phyloP scores from a whole-genome alignment of 2,888 invertebrate species.

The Diarsia mendica region DNA sequence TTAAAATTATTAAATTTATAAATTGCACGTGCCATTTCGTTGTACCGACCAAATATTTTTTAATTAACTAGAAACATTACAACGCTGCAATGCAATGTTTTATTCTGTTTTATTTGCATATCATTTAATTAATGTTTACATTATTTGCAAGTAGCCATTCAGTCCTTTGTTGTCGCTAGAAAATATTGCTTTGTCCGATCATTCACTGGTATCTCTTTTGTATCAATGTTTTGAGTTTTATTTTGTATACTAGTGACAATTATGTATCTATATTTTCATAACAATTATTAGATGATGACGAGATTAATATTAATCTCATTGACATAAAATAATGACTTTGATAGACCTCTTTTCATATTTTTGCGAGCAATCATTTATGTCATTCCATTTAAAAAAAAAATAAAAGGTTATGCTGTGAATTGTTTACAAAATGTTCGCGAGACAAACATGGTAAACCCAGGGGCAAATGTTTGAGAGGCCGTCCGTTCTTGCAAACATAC shows the following conservation, averaged over 20 bases:
- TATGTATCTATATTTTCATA: neutral
- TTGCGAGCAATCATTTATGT: neutral
- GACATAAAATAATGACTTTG: neutral
- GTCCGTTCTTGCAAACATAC: conserved; percentile 54
- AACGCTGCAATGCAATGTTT: neutral
- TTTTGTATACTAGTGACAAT: no score
- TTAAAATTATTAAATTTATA: conserved; percentile 18
- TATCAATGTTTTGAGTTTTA: neutral
- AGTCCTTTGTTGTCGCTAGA: neutral
- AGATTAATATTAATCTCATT: neutral
- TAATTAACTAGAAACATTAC: conserved; percentile 22
- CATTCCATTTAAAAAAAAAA: neutral
- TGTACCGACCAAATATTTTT: conserved; percentile 21
- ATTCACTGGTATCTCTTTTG: neutral
- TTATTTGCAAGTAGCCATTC: neutral
- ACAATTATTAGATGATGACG: neutral
- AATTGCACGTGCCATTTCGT: conserved; percentile 9
- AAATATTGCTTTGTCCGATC: neutral
- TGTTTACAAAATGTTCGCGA: conserved; percentile 41
- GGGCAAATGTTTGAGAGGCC: conserved; percentile 56
- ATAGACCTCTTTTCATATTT: neutral
- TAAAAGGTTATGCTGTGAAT: conserved; percentile 22
- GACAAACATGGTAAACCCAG: conserved; percentile 45
- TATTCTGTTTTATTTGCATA: conserved; percentile 1
- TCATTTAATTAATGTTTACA: neutral